A percentile compares a stretch with the other conserved stretches of the same genome.
Evolutionary conservation across 2,888 invertebrate species (phyloP).

Genomic region (Trachelus iudaicus): DNA sequence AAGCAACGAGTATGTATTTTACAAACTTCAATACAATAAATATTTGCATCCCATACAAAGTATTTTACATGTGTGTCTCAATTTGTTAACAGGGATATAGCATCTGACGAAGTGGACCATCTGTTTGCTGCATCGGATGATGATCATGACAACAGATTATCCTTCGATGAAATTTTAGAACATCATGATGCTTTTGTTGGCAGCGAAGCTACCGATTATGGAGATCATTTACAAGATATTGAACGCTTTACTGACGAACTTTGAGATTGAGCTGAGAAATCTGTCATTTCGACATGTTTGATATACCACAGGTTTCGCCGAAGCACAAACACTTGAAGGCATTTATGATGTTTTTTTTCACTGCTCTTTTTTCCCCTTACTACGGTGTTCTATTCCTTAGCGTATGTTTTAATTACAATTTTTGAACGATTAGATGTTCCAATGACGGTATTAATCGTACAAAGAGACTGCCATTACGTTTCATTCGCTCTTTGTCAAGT

Average conservation of each 20-base stretch:
- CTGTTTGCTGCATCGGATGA: constrained; percentile 88
- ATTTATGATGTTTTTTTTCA: too few relatives aligned
- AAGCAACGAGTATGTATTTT: constrained; percentile 81
- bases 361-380: constrained; percentile 2
- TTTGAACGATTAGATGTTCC: constrained; percentile 16
- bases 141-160: constrained; percentile 82
- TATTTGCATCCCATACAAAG: not conserved
- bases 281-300: too few relatives aligned
- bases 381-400: constrained; percentile 34
- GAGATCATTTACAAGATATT: constrained; percentile 84
- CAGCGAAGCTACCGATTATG: constrained; percentile 91
- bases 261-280: constrained; percentile 31
- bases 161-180: constrained; percentile 82
- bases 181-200: constrained; percentile 93
- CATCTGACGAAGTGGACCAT: constrained; percentile 90
- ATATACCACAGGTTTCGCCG: too few relatives aligned
- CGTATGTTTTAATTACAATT: constrained; percentile 19
- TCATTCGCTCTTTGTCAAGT: too few relatives aligned
- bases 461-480: too few relatives aligned
- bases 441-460: constrained; percentile 17
- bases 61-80: not conserved
- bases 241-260: constrained; percentile 85
- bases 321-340: too few relatives aligned
- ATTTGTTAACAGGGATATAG: constrained; percentile 76
- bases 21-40: not conserved